Percentiles rank a stretch among this genome's conserved stretches.
Evolutionary conservation across 2,113 vertebrate genomes (phyloP).

Genomic region (Azemiops feae): DNA sequence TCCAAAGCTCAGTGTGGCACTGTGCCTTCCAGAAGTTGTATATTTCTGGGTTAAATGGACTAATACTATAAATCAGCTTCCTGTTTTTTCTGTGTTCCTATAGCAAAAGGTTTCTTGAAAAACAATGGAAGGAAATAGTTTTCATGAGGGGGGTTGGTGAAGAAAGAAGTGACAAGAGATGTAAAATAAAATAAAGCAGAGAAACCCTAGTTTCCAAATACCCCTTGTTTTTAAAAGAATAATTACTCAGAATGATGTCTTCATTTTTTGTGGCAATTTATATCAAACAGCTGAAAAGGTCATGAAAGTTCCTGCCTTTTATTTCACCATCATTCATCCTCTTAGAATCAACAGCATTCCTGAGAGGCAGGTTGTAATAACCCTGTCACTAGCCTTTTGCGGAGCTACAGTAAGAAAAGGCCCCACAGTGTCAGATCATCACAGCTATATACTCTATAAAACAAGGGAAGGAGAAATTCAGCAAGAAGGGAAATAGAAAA

Average conservation of each 20-base stretch:
- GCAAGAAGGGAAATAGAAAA: too few species aligned
- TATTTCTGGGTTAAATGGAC: neutral
- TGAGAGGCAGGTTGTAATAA: constrained; percentile 9
- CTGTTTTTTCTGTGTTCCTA: neutral
- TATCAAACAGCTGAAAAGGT: constrained; percentile 6
- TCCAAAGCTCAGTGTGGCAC: neutral
- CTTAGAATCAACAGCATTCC: constrained; percentile 45
- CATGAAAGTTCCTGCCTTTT: neutral
- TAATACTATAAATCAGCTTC: neutral
- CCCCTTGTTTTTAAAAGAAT: constrained; percentile 15
- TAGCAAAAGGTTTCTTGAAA: neutral
- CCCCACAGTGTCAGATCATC: neutral
- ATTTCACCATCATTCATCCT: constrained; percentile 32
- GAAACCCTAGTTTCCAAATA: neutral
- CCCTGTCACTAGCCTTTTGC: neutral
- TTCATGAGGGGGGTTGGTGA: neutral
- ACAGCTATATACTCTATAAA: neutral
- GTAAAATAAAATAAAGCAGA: neutral
- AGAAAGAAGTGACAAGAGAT: neutral
- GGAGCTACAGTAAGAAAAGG: neutral
- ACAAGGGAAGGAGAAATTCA: neutral
- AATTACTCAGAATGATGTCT: constrained; percentile 20
- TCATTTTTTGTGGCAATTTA: constrained; percentile 47
- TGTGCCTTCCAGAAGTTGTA: neutral
- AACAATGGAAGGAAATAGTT: neutral